Evolutionary conservation across 2,888 invertebrate genomes (phyloP).

Genomic region (Drosophila stalkeri): DNA sequence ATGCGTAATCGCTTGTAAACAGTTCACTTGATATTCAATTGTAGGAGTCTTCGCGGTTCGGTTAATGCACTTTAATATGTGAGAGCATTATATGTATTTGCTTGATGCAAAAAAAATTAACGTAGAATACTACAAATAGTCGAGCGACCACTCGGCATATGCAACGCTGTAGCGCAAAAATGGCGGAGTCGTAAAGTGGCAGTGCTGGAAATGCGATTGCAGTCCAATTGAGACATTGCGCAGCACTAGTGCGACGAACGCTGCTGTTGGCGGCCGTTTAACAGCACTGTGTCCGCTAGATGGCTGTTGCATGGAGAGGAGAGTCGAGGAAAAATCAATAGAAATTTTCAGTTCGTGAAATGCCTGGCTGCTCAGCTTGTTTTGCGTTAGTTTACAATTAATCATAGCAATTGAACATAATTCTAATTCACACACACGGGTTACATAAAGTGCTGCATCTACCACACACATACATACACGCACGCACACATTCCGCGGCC

Average conservation of each 20-base stretch:
- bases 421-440: conserved; percentile 38
- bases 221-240: not conserved
- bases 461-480: conserved; percentile 1
- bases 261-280: conserved; percentile 7
- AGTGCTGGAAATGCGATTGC: conserved; percentile 30
- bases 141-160: conserved; percentile 55
- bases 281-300: conserved; percentile 54
- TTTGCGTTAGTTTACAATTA: conserved; percentile 70
- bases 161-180: conserved; percentile 72
- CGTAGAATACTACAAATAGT: conserved; percentile 42
- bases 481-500: conserved; percentile 69
- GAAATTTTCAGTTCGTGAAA: conserved; percentile 82
- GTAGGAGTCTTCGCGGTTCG: conserved; percentile 4
- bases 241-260: conserved; percentile 22
- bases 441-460: conserved; percentile 58
- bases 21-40: conserved; percentile 14
- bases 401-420: conserved; percentile 49
- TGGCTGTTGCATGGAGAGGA: conserved; percentile 70
- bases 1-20: conserved; percentile 56
- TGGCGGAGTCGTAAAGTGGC: conserved; percentile 58
- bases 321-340: conserved; percentile 83
- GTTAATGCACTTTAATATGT: conserved; percentile 43
- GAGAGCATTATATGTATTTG: conserved; percentile 45
- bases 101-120: conserved; percentile 24
- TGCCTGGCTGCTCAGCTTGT: conserved; percentile 67